phyloP scores from a whole-genome alignment of 2,888 invertebrate genomes.

The Selenia dentaria region DNA sequence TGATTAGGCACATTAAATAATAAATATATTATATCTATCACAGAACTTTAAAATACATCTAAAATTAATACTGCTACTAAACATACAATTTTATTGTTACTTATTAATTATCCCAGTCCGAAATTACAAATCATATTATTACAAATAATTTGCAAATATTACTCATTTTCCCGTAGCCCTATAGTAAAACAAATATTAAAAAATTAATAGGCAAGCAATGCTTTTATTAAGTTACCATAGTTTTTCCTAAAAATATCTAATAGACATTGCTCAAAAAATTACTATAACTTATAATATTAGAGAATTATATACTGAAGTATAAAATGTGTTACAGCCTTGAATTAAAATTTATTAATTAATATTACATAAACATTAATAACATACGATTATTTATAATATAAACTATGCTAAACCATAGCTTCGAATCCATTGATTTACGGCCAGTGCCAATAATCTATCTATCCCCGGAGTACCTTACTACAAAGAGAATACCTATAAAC shows the following conservation, averaged over 20 bases:
- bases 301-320: background rate
- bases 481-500: no score
- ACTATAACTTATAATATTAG: background rate
- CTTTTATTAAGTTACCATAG: background rate
- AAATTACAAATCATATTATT: constrained; percentile 7
- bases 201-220: constrained; percentile 25
- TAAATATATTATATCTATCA: constrained; percentile 59
- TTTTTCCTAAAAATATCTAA: background rate
- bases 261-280: background rate
- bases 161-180: constrained; percentile 17
- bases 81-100: constrained; percentile 1
- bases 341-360: background rate
- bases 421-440: no score
- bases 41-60: constrained; percentile 50
- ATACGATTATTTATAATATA: no score
- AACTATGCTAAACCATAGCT: no score
- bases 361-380: no score
- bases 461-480: no score
- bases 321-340: constrained; percentile 17
- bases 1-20: constrained; percentile 35
- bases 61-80: constrained; percentile 35
- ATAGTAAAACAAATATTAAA: background rate
- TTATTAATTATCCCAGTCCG: constrained; percentile 13
- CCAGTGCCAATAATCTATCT: no score
- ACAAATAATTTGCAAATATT: constrained; percentile 8